Base-by-base conservation (phyloP, 2,888 invertebrate species). In the Sthenelais limicola region DNA sequence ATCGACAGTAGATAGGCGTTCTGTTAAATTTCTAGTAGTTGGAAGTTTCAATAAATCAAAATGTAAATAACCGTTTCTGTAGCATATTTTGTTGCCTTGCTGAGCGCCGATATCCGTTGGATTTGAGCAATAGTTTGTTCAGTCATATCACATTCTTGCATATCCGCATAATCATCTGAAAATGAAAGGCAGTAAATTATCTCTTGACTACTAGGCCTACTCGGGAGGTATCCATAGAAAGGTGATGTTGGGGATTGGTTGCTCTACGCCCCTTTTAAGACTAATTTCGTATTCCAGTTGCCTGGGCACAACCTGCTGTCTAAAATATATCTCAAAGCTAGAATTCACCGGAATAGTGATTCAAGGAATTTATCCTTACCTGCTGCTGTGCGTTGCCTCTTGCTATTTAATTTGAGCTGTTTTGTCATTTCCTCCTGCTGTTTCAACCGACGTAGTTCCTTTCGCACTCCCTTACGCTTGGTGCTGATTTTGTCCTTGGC, bases 401-500 rank as follows among this genome's bases (percentile, higher is more conserved):
- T 62, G 12, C 35, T 58, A 51, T 69, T 72, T 70, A 35, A 47
- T 56, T 67, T 74, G 66, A 47, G 51, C 51, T 47, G 58, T 32
- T 56, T 69, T n/a, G 67, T 72, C 35, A 5, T 30, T 30, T 67
- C 49, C 26, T 74, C 56, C 48, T 72, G 66, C 43, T 74, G 76
- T 26, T 80, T 73, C 1, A 81, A 49, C 52, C 74, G 76, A 26
- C 73, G 71, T 12, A 81, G 74, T 68, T 80, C 77, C 48, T 78
- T 80, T 70, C 76, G 77, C 30, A 82, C 80, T 21, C 81, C 81
- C 30, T 77, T 74, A 52, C 77, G 80, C 54, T 78, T 79, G 33
- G 80, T 81, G 35, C 78, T 76, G 30, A 81, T 81, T n/a, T 75
- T 30, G 18, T 77, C 72, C 81, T 80, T 80, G 21, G 80, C 79